Base-by-base conservation (phyloP, 2,797 vertebrate species). In the Enoplosus armatus region DNA sequence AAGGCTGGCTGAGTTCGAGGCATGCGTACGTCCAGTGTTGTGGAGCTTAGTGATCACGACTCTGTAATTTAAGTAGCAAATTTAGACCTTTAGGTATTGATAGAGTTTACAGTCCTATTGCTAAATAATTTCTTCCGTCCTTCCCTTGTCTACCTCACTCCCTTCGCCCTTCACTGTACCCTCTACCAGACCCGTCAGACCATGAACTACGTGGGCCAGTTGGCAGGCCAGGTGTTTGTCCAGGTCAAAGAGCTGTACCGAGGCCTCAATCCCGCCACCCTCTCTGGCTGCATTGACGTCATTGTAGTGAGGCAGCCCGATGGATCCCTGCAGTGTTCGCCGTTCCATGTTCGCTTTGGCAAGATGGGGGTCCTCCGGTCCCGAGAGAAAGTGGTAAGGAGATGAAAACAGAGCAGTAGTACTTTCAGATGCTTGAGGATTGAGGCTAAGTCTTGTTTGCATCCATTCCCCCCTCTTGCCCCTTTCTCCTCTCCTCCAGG, bases 191-290 rank as follows among this genome's bases (percentile, higher is more conserved):
- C 96, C 58, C 93, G 88, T 50, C 97, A 98, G 94, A 99, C 97
- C 92, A 99, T 99, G 98, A 99, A 99, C 93, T 99, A 97, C 94
- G 97, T 99, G 63, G 98, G 98, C 69, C 98, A 99, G 94, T 83
- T 99, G 91, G 98, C 98, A 0, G 98, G 98, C 50, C 98, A 99
- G 92, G 97, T 99, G 76, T 97, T 99, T 22, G 97, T 99, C 62
- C 98, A 98, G 37, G 98, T 99, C 90, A 99, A 99, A 89, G 98
- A 99, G 82, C 95, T 99, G 56, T 99, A 99, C 89, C 96, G 96
- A 79, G 98, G 98, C 29, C 92, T 99, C 72, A 99, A 99, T 77
- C 98, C 98, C 0, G 98, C 98, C 82, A 99, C 98, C 0, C 86
- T 99, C 2, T 99, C 98, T 0, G 98, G 98, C 64, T 98, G 98